Evolutionary conservation across 1,140 invertebrate genomes (phyloP).

Genomic region (Melitaea cinxia): DNA sequence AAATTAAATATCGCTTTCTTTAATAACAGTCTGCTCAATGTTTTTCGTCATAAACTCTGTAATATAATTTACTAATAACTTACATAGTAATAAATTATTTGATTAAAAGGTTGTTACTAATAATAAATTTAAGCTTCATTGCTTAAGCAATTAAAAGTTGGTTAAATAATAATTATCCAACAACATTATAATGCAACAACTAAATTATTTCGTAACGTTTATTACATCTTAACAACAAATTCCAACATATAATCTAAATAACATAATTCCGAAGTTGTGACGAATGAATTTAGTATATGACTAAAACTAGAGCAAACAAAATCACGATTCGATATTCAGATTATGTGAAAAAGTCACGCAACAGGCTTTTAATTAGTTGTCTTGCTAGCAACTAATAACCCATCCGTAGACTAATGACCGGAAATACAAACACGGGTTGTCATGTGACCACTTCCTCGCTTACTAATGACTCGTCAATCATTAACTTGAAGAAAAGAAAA

Average conservation of each 20-base stretch:
- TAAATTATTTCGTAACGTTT: background rate
- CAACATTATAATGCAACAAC: background rate
- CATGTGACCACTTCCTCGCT: constrained; percentile 32
- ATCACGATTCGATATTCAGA: background rate
- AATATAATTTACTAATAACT: too few species aligned
- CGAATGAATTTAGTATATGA: background rate
- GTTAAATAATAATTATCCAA: background rate
- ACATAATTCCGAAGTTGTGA: background rate
- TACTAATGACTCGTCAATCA: constrained; percentile 42
- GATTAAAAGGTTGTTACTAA: too few species aligned
- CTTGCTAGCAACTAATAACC: background rate
- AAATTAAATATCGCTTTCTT: too few species aligned
- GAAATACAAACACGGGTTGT: constrained; percentile 32
- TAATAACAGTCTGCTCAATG: too few species aligned
- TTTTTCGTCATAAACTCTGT: too few species aligned
- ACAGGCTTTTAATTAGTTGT: background rate
- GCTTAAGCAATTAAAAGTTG: background rate
- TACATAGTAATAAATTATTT: too few species aligned
- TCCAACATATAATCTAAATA: too few species aligned
- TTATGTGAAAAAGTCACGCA: background rate
- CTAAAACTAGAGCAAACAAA: background rate
- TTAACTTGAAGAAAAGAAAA: constrained; percentile 23
- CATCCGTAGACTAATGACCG: constrained; percentile 25
- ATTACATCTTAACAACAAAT: background rate
- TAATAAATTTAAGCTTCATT: too few species aligned